Percentiles rank a stretch among this genome's conserved stretches.
phyloP scores from a whole-genome alignment of 2,888 invertebrate species.

The Spodoptera exigua region DNA sequence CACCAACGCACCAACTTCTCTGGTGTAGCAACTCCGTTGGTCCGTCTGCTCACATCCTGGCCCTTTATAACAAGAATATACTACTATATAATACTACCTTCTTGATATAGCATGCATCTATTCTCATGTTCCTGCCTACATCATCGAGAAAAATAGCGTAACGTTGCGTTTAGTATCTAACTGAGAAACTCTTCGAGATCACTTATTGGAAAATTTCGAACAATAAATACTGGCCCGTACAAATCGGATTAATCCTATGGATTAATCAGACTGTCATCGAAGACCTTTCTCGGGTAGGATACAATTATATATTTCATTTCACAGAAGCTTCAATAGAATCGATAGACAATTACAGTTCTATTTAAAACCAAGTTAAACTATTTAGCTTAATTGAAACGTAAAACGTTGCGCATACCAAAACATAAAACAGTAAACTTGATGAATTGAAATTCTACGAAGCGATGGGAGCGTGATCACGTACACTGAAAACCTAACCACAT shows the following conservation, averaged over 20 bases:
- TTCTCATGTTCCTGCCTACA: no score
- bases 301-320: not conserved
- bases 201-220: constrained; percentile 3
- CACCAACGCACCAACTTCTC: no score
- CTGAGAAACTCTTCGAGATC: not conserved
- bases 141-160: no score
- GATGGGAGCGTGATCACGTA: constrained; percentile 7
- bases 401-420: constrained; percentile 7
- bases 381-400: not conserved
- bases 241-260: constrained; percentile 8
- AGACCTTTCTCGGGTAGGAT: not conserved
- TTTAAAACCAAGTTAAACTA: no score
- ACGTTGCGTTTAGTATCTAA: no score
- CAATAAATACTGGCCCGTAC: constrained; percentile 1
- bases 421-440: not conserved
- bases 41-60: no score
- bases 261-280: constrained; percentile 1
- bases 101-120: no score
- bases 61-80: no score
- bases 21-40: no score
- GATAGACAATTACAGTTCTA: no score
- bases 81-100: no score
- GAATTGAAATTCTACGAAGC: constrained; percentile 24
- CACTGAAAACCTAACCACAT: constrained; percentile 6
- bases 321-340: constrained; percentile 4